Evolutionary conservation across 2,113 vertebrate species (phyloP).

Genomic region (Antigone vipio): DNA sequence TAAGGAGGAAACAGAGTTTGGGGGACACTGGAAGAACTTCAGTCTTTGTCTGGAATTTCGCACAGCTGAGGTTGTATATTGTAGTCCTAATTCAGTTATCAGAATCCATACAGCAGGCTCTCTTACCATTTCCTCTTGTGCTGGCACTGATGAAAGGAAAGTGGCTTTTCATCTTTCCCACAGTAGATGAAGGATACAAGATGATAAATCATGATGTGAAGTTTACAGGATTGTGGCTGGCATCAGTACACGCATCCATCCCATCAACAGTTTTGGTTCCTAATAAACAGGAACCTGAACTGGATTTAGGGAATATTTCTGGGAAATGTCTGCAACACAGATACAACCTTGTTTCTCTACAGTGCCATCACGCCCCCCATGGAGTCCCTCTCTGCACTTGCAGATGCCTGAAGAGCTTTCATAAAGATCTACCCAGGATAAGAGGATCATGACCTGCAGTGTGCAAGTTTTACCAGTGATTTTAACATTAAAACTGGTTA

Average conservation of each 20-base stretch:
- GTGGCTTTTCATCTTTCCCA: neutral
- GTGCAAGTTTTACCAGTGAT: neutral
- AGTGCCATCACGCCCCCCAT: accelerated
- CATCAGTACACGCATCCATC: neutral
- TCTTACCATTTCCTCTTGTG: neutral
- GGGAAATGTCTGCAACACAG: neutral
- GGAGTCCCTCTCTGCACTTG: neutral
- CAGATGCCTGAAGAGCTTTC: neutral
- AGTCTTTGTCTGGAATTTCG: neutral
- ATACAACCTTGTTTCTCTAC: neutral
- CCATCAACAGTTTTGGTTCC: neutral
- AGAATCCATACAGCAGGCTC: neutral
- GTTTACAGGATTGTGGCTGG: neutral
- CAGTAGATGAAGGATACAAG: neutral
- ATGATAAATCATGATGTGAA: neutral
- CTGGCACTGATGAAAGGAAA: neutral
- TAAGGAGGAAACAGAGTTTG: neutral
- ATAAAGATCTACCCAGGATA: neutral
- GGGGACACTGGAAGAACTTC: neutral
- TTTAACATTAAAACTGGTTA: neutral
- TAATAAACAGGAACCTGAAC: neutral
- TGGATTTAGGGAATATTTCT: neutral
- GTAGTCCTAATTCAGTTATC: neutral
- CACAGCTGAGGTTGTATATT: neutral
- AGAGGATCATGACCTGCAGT: neutral